Evolutionary conservation across 1,140 invertebrate genomes (phyloP), one percentile per base, ranked within the genome.

Genomic region (Drosophila kikkawai): DNA sequence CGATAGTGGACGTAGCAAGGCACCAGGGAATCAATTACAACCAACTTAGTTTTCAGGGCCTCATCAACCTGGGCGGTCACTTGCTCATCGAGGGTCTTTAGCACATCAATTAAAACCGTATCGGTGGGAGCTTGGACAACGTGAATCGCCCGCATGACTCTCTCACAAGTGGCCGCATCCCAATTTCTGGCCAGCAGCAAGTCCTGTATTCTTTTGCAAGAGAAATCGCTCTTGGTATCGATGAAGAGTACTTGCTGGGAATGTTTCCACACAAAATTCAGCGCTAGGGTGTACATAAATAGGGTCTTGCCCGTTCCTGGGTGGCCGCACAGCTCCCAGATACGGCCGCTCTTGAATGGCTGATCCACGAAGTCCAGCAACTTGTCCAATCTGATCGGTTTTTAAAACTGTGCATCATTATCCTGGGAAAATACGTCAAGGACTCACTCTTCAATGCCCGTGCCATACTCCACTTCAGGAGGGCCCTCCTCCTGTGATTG

Each of bases 1-100:
- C 82, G 77, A 39, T 68, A 47, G n/a, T 70, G 32, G 7, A 80
- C 66, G 22, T 71, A 91, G 45, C 78, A 76, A 0, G 86, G 69
- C 0, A 83, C 68, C 13, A 92, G 51, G 8, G 88, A 84, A 60
- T 92, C 91, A 41, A 92, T 76, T 1, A 92, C 15, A 2, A 92
- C 42, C 0, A 92, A 12, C 26, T 81, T 88, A 15, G 78, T 85
- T 15, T 45, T n/a, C 8, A 55, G 9, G 22, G 85, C 67, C 7
- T 26, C 51, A 13, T 34, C 29, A 1, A 7, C 34, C 5, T 57
- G 44, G 1, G 17, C 17, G 5, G 34, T 19, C 13, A 80, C 34
- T 51, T 80, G 66, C 7, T 69, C 36, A 7, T 53, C 48, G 7
- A 91, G 50, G 0, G 47, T 22, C 48, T 63, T 41, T 0, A 92